Conservation (phyloP, 1,140 invertebrate species). For the Brachionus rubens region DNA sequence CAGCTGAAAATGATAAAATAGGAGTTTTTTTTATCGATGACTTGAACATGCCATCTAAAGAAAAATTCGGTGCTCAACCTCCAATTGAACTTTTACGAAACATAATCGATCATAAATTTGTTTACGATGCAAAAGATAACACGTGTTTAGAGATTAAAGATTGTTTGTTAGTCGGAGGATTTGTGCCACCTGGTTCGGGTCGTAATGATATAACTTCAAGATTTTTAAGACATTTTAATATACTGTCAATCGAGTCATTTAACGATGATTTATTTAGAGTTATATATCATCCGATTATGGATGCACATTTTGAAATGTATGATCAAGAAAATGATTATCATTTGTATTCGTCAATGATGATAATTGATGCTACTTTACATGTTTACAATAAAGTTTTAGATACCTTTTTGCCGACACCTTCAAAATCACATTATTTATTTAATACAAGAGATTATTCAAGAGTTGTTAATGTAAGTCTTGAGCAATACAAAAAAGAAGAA, state of each 20-base stretch:
- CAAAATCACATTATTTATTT: slow-evolving; percentile 89
- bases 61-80: slow-evolving; percentile 60
- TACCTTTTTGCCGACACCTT: slow-evolving; percentile 76
- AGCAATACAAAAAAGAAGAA: not conserved
- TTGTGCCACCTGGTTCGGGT: slow-evolving; percentile 59
- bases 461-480: slow-evolving; percentile 19
- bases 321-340: slow-evolving; percentile 18
- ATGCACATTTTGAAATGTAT: slow-evolving; percentile 16
- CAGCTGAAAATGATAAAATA: slow-evolving; percentile 54
- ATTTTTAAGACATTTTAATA: slow-evolving; percentile 54
- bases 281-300: slow-evolving; percentile 40
- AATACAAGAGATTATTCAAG: slow-evolving; percentile 79
- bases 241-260: slow-evolving; percentile 34
- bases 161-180: slow-evolving; percentile 58
- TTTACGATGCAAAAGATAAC: slow-evolving; percentile 55
- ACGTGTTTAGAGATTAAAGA: slow-evolving; percentile 54
- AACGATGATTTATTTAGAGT: slow-evolving; percentile 2
- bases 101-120: slow-evolving; percentile 58
- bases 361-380: slow-evolving; percentile 23
- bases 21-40: slow-evolving; percentile 60
- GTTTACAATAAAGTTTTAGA: slow-evolving; percentile 34
- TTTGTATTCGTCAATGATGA: slow-evolving; percentile 22
- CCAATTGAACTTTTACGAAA: slow-evolving; percentile 59
- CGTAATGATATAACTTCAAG: slow-evolving; percentile 57
- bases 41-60: slow-evolving; percentile 60